These are phyloP conservation scores for Phyllostomus discolor DNA, from an alignment of 2,113 vertebrate species.

Conservation along the genomic window DNA sequence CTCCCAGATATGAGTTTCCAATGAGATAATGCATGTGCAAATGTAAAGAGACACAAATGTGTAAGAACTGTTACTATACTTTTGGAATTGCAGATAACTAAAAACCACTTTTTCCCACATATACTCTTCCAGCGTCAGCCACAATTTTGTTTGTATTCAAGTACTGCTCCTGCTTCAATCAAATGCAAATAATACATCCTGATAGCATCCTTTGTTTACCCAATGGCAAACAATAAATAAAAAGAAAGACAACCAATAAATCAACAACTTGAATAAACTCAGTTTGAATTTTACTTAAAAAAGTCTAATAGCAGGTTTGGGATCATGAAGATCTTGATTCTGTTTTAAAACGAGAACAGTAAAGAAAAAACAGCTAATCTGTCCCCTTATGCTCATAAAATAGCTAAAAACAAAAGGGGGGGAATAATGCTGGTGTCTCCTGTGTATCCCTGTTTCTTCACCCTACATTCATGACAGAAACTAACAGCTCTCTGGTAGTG, in stretches of 20 bases:
- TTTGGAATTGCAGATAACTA: background rate
- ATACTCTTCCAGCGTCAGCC: background rate
- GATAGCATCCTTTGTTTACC: background rate
- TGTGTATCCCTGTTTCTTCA: conserved; percentile 57
- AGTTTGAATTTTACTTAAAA: conserved; percentile 56
- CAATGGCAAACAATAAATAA: conserved; percentile 51
- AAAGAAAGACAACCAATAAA: conserved; percentile 57
- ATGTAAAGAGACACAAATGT: background rate
- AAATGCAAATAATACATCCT: conserved; percentile 41
- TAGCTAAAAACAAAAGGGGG: conserved; percentile 24
- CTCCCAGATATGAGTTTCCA: background rate
- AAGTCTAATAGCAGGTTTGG: background rate
- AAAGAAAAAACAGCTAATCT: conserved; percentile 11
- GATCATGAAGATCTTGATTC: conserved; percentile 46
- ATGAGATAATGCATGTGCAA: background rate
- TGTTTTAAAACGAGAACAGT: conserved; percentile 42
- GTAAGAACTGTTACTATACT: background rate
- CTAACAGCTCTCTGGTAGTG: background rate
- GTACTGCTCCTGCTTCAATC: conserved; percentile 24
- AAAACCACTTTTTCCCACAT: background rate
- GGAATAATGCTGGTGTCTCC: background rate
- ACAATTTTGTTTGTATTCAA: conserved; percentile 22
- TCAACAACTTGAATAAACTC: conserved; percentile 44
- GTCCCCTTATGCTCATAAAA: conserved; percentile 30
- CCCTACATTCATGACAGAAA: background rate